Evolutionary conservation across 2,797 vertebrate species (phyloP).

Genomic region (Picus viridis): DNA sequence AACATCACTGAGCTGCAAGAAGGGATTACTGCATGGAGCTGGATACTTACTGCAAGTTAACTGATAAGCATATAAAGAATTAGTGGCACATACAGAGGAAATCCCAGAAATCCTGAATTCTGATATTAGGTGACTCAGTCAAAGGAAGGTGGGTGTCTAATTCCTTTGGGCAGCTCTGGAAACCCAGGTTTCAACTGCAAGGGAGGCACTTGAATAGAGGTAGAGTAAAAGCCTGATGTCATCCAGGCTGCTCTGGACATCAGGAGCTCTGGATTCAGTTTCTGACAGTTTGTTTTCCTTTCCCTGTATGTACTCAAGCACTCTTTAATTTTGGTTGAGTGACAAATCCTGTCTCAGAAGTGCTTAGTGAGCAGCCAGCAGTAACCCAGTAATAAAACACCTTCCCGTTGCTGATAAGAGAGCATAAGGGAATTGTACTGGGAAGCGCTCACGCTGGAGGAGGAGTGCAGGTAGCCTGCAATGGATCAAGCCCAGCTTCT

Average conservation of each 20-base stretch:
- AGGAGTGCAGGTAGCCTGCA: not conserved
- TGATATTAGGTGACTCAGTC: not conserved
- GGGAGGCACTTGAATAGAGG: not conserved
- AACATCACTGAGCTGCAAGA: not conserved
- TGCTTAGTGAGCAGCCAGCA: conserved; percentile 53
- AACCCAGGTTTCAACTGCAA: not conserved
- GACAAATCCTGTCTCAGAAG: conserved; percentile 19
- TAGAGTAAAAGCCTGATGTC: not conserved
- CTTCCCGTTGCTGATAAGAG: conserved; percentile 29
- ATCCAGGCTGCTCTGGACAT: not conserved
- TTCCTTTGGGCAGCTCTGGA: not conserved
- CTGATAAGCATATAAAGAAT: not conserved
- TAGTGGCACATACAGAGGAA: not conserved
- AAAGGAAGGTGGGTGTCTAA: not conserved
- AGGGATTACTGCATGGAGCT: not conserved
- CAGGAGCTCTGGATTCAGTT: conserved; percentile 37
- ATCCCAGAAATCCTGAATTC: not conserved
- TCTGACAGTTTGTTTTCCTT: conserved; percentile 41
- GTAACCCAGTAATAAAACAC: conserved; percentile 44
- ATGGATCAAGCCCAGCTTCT: conserved; percentile 29
- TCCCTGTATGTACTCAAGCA: not conserved
- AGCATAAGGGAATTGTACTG: not conserved
- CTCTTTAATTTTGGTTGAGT: conserved; percentile 58
- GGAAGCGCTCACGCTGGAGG: not conserved
- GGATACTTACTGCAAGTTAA: not conserved